Percentiles rank a stretch among this genome's conserved stretches.
Conservation (phyloP, 1,140 invertebrate genomes). For the Drosophila rhopaloa region DNA sequence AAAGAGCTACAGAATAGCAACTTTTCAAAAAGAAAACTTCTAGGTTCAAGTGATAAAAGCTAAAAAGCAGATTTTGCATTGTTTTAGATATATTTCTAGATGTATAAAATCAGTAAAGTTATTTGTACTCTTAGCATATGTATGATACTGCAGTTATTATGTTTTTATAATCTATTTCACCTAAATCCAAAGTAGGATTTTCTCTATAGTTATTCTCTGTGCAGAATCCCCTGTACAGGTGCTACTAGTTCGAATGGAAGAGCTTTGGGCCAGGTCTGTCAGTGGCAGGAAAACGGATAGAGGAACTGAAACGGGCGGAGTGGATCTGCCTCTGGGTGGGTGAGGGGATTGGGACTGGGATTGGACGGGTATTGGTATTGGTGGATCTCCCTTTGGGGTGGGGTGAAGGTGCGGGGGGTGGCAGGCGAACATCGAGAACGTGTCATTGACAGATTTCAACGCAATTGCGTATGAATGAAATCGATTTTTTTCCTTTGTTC, state of each 20-base stretch:
- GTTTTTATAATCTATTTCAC: too few species aligned
- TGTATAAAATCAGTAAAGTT: too few species aligned
- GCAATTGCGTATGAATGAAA: slow-evolving; percentile 79
- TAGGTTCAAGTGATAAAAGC: too few species aligned
- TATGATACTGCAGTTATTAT: too few species aligned
- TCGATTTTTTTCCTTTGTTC: slow-evolving; percentile 66
- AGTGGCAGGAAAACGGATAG: slow-evolving; percentile 33
- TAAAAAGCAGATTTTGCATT: too few species aligned
- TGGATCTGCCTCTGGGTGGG: slow-evolving; percentile 6
- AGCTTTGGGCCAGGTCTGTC: slow-evolving; percentile 25
- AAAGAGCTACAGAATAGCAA: too few species aligned
- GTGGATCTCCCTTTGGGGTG: slow-evolving; percentile 10
- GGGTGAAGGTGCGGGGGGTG: neutral
- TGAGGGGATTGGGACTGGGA: too few species aligned
- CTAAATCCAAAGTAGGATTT: neutral
- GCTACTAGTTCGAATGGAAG: slow-evolving; percentile 29
- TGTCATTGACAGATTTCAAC: slow-evolving; percentile 80
- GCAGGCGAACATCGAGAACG: slow-evolving; percentile 45
- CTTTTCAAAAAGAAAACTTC: too few species aligned
- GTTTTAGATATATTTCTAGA: too few species aligned
- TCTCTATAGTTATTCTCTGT: neutral
- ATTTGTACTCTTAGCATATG: too few species aligned
- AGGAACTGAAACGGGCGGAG: slow-evolving; percentile 16
- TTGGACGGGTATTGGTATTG: neutral
- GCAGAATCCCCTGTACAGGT: slow-evolving; percentile 31